Conservation (phyloP, 2,113 vertebrate species). For the Nerophis ophidion region DNA sequence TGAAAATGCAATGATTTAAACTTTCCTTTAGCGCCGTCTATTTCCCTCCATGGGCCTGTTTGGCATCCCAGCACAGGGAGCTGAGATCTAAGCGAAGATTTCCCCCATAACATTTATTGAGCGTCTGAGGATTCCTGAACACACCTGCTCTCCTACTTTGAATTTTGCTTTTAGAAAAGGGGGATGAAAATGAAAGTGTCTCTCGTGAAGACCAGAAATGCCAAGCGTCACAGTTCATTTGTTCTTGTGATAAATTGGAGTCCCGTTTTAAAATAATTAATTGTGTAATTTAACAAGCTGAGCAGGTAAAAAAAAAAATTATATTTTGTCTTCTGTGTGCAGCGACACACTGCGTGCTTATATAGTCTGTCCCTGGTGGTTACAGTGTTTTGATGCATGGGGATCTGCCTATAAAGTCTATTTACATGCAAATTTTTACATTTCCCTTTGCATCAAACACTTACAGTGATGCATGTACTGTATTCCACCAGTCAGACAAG, state of each 20-base stretch:
- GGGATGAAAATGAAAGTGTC: conserved; percentile 18
- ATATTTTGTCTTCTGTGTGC: conserved; percentile 13
- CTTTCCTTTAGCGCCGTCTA: conserved; percentile 35
- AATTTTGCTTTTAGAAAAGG: conserved; percentile 7
- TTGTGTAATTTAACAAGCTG: conserved; percentile 22
- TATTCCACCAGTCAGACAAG: conserved; percentile 45
- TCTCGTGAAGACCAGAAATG: conserved; percentile 4
- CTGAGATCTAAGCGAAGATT: conserved; percentile 29
- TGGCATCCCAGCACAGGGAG: conserved; percentile 17
- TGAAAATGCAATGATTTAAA: conserved; percentile 56
- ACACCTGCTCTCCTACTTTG: conserved; percentile 6
- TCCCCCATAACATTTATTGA: conserved; percentile 29
- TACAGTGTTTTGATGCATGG: conserved; percentile 59
- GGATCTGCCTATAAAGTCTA: conserved; percentile 51
- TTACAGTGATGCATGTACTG: conserved; percentile 55
- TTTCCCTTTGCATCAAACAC: conserved; percentile 51
- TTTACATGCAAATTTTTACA: conserved; percentile 68
- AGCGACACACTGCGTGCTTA: conserved; percentile 13
- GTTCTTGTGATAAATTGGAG: conserved; percentile 2
- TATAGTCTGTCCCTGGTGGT: conserved; percentile 47
- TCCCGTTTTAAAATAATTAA: conserved; percentile 32
- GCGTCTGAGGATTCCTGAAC: conserved; percentile 16
- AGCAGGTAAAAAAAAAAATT: conserved; percentile 3
- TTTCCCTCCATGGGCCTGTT: conserved; percentile 27
- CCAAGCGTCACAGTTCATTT: conserved; percentile 8